phyloP scores from a whole-genome alignment of 2,888 invertebrate genomes.

The Trissoscelio sp. region DNA sequence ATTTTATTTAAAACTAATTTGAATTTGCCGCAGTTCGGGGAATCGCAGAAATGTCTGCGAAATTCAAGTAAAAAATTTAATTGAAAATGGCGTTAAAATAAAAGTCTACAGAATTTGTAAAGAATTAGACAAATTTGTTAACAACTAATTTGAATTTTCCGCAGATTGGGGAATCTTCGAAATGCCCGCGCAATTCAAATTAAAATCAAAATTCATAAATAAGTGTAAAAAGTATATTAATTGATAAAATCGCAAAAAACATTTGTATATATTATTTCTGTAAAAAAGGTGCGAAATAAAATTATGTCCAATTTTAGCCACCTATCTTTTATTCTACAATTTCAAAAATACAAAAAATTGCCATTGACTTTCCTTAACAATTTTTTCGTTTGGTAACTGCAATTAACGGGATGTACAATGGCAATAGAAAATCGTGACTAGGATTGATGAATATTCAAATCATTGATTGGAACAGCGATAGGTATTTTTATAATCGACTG shows the following conservation, averaged over 20 bases:
- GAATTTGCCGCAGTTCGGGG: background rate
- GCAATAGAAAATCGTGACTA: slow-evolving; percentile 31
- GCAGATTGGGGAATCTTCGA: no score
- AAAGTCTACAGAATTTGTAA: no score
- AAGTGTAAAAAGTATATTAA: no score
- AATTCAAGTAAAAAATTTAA: background rate
- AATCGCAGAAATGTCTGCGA: background rate
- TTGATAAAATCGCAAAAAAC: no score
- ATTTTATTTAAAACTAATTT: background rate
- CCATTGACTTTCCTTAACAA: background rate
- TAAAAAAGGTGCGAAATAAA: no score
- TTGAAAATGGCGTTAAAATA: background rate
- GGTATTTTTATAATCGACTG: slow-evolving; percentile 20
- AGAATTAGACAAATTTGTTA: no score
- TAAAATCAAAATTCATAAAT: no score
- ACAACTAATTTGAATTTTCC: no score
- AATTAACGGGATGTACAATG: slow-evolving; percentile 16
- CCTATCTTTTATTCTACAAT: background rate
- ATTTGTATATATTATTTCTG: no score
- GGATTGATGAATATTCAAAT: slow-evolving; percentile 48
- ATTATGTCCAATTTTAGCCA: no score
- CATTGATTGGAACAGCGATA: slow-evolving; percentile 33
- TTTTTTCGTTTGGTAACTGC: background rate
- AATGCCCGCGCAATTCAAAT: no score
- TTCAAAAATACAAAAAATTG: background rate